Percentiles rank a stretch among this genome's conserved stretches.
These are phyloP conservation scores for Thinocorus orbignyianus DNA, from an alignment of 2,113 vertebrate genomes.

Conservation along the genomic window DNA sequence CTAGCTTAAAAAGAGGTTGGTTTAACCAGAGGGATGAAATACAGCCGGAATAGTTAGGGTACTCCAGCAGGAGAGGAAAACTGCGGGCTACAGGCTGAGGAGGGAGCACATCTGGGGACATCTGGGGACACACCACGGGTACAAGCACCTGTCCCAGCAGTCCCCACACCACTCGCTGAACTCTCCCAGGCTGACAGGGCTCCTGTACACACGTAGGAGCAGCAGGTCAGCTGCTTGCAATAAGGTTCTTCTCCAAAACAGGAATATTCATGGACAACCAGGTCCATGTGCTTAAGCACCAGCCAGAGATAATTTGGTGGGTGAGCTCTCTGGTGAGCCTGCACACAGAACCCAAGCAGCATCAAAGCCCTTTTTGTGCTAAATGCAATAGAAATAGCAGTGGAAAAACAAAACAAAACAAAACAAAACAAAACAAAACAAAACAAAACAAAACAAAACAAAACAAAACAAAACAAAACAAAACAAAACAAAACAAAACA, in stretches of 20 bases:
- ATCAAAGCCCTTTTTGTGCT: not conserved
- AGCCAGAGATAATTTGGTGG: not conserved
- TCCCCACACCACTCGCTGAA: not conserved
- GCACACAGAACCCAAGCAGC: not conserved
- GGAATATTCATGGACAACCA: not conserved
- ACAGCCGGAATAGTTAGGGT: not conserved
- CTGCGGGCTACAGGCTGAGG: not conserved
- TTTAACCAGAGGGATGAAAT: not conserved
- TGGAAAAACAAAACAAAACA: not conserved
- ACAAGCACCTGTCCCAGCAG: not conserved
- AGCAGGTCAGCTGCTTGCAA: not conserved
- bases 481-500: no score
- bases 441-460: no score
- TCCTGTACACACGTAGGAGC: not conserved
- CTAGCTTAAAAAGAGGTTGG: not conserved
- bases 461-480: no score
- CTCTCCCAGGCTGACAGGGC: fast-evolving
- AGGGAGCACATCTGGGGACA: not conserved
- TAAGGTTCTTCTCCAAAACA: not conserved
- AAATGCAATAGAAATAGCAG: not conserved
- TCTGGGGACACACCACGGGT: not conserved
- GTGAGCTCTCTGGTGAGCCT: not conserved
- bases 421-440: no score
- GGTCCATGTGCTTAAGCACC: not conserved
- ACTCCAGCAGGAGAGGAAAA: not conserved